Percentiles rank a stretch among this genome's conserved stretches.
Conservation (phyloP, 1,140 invertebrate species). For the Onthophagus taurus region DNA sequence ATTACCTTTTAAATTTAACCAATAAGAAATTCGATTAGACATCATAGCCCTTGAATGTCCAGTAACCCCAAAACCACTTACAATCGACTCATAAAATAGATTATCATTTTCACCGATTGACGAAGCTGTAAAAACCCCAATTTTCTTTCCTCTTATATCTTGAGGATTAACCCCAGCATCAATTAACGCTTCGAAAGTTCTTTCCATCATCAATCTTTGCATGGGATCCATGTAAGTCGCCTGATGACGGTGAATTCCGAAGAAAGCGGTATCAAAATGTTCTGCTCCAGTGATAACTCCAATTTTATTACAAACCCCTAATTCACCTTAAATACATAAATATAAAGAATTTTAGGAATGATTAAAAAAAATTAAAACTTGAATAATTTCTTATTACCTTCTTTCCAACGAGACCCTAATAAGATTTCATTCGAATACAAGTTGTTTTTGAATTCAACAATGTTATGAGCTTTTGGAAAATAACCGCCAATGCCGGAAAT, state of each 20-base stretch:
- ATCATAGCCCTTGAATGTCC: conserved; percentile 58
- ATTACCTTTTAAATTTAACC: conserved; percentile 52
- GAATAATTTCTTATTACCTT: conserved; percentile 21
- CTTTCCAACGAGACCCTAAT: conserved; percentile 27
- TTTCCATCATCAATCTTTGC: conserved; percentile 37
- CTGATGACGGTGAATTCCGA: conserved; percentile 39
- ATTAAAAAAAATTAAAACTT: background rate
- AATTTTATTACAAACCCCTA: conserved; percentile 28
- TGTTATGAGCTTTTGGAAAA: conserved; percentile 33
- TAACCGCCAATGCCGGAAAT: conserved; percentile 37
- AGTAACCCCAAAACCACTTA: conserved; percentile 51
- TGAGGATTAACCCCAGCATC: conserved; percentile 51
- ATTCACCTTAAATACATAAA: conserved; percentile 21
- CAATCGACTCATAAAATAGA: conserved; percentile 34
- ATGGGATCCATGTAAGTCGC: conserved; percentile 39
- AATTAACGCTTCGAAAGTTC: conserved; percentile 39
- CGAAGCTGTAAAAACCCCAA: conserved; percentile 59
- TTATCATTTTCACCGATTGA: conserved; percentile 51
- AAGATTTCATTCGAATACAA: conserved; percentile 31
- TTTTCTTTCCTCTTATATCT: conserved; percentile 49
- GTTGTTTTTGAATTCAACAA: conserved; percentile 32
- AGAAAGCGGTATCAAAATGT: conserved; percentile 39
- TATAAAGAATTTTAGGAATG: background rate
- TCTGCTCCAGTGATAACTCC: conserved; percentile 23
- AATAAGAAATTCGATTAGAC: conserved; percentile 55